These are phyloP conservation scores for Nephrotoma appendiculata DNA, from an alignment of 2,888 invertebrate species.

Conservation along the genomic window DNA sequence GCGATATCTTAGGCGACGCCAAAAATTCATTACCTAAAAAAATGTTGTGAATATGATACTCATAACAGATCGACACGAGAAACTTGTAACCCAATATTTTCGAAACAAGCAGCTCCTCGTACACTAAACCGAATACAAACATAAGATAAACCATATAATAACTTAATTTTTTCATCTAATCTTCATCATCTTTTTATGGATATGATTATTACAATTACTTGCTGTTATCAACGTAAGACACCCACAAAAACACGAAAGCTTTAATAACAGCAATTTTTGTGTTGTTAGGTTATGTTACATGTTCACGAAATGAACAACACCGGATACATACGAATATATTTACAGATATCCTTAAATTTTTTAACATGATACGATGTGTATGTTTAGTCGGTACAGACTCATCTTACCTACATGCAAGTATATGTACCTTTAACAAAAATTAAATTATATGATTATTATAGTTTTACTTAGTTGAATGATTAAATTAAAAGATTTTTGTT, in stretches of 20 bases:
- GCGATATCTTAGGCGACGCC: neutral
- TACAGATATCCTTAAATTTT: neutral
- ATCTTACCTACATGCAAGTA: neutral
- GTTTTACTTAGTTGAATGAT: neutral
- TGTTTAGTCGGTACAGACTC: neutral
- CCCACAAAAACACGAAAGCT: neutral
- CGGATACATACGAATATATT: neutral
- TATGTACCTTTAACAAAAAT: neutral
- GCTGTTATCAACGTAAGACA: neutral
- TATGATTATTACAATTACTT: neutral
- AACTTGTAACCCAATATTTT: neutral
- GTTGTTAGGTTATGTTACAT: neutral
- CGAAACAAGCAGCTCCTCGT: neutral
- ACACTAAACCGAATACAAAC: neutral
- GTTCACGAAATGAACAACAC: neutral
- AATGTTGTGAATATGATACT: neutral
- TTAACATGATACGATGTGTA: neutral
- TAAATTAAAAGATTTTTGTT: neutral
- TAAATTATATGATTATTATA: neutral
- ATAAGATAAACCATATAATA: neutral
- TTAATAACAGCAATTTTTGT: neutral
- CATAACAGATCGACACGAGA: neutral
- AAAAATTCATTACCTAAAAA: neutral
- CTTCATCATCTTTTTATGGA: neutral
- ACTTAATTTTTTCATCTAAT: neutral